Evolutionary conservation across 2,113 vertebrate genomes (phyloP).

Genomic region (Misgurnus anguillicaudatus): DNA sequence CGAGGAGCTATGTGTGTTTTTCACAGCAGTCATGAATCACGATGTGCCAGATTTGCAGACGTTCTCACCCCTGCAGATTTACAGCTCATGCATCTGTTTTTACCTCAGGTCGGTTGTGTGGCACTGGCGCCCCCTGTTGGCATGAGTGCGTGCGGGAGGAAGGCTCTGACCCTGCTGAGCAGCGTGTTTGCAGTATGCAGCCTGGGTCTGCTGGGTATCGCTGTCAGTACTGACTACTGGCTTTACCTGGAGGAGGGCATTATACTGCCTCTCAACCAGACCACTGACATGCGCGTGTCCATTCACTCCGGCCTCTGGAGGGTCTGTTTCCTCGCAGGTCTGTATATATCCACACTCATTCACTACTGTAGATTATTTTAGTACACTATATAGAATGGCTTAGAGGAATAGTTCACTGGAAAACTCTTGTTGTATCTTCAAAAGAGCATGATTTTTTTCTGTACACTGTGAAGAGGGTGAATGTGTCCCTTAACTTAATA

Average conservation of each 20-base stretch:
- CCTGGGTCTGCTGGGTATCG: slow-evolving; percentile 89
- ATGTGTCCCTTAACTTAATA: too few species aligned
- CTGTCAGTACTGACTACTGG: slow-evolving; percentile 97
- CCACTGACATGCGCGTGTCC: slow-evolving; percentile 82
- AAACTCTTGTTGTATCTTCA: too few species aligned
- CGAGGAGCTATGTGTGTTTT: neutral
- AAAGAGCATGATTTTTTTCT: too few species aligned
- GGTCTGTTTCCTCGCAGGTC: slow-evolving; percentile 88
- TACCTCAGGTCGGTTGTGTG: slow-evolving; percentile 56
- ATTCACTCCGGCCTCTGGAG: slow-evolving; percentile 95
- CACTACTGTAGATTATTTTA: too few species aligned
- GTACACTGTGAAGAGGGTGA: too few species aligned
- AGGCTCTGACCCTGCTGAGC: slow-evolving; percentile 92
- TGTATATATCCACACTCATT: neutral
- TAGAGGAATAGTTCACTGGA: too few species aligned
- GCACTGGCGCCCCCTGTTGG: slow-evolving; percentile 58
- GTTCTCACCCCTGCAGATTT: neutral
- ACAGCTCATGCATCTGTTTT: neutral
- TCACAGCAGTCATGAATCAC: neutral
- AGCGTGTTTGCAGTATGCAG: slow-evolving; percentile 90
- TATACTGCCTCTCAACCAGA: slow-evolving; percentile 90
- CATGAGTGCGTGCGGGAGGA: slow-evolving; percentile 89
- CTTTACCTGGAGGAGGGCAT: slow-evolving; percentile 93
- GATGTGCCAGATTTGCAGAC: slow-evolving; percentile 3
- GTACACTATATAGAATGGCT: too few species aligned